Evolutionary conservation across 2,888 invertebrate genomes (phyloP).

Genomic region (Eubasilissa splendida): DNA sequence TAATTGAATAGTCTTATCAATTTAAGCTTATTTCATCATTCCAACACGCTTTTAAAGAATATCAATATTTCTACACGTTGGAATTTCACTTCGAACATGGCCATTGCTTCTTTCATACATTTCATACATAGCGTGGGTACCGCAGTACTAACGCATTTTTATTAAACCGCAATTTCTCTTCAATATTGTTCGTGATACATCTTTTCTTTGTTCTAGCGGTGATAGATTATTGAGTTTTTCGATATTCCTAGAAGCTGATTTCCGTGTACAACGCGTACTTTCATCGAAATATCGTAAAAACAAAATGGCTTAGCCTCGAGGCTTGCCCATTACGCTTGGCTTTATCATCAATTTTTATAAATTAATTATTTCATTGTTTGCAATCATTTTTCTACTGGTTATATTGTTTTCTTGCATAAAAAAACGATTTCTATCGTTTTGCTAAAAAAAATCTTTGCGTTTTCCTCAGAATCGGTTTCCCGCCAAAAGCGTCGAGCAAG

Average conservation of each 20-base stretch:
- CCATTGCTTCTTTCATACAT: slow-evolving; percentile 71
- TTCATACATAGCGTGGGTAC: slow-evolving; percentile 64
- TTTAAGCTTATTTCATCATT: slow-evolving; percentile 64
- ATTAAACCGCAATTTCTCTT: slow-evolving; percentile 69
- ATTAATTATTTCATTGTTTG: slow-evolving; percentile 60
- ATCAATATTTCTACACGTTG: slow-evolving; percentile 66
- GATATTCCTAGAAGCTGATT: slow-evolving; percentile 69
- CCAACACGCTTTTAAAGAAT: slow-evolving; percentile 65
- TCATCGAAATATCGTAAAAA: slow-evolving; percentile 72
- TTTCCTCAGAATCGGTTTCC: slow-evolving; percentile 66
- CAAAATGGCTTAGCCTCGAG: slow-evolving; percentile 73
- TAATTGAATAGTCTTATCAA: slow-evolving; percentile 65
- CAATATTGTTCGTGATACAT: slow-evolving; percentile 69
- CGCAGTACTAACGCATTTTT: slow-evolving; percentile 55
- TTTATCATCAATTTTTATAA: slow-evolving; percentile 51
- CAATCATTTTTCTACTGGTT: slow-evolving; percentile 30
- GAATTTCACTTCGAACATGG: slow-evolving; percentile 74
- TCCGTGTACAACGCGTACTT: slow-evolving; percentile 60
- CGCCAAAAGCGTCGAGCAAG: slow-evolving; percentile 70
- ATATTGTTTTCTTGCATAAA: slow-evolving; percentile 40
- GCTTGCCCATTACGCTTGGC: slow-evolving; percentile 55
- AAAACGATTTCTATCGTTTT: slow-evolving; percentile 49
- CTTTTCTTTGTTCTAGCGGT: slow-evolving; percentile 71
- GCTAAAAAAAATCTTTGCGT: slow-evolving; percentile 51
- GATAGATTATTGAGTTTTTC: slow-evolving; percentile 67